Conservation (phyloP, 1,140 invertebrate genomes). For the Cherax quadricarinatus region DNA sequence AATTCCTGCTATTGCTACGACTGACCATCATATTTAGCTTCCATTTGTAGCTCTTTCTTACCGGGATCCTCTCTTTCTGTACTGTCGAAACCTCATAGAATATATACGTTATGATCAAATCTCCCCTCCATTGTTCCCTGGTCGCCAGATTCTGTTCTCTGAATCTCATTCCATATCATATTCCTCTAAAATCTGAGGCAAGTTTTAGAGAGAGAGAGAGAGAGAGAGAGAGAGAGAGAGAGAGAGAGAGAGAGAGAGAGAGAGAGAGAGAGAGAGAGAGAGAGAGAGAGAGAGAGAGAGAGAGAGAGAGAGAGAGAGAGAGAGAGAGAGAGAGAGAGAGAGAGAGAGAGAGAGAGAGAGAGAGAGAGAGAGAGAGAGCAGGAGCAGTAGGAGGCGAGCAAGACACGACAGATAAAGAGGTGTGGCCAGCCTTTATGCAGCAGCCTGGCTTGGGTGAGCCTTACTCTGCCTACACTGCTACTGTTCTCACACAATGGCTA, state of each 20-base stretch:
- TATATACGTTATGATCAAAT: no score
- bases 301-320: conserved; percentile 20
- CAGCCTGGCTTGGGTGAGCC: no score
- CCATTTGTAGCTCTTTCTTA: no score
- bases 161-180: no score
- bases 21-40: no score
- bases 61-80: no score
- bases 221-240: not conserved
- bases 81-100: no score
- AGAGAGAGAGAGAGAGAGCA: not conserved
- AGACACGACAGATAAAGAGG: not conserved
- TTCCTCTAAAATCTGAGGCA: no score
- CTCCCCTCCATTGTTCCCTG: no score
- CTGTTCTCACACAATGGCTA: not conserved
- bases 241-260: not conserved
- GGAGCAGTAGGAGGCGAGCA: no score
- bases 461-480: not conserved
- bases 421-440: not conserved
- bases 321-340: conserved; percentile 34
- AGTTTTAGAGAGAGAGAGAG: not conserved
- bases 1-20: no score
- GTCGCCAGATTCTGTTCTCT: no score
- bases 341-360: conserved; percentile 21
- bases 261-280: conserved; percentile 9
- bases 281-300: conserved; percentile 21